Percentiles rank a stretch among this genome's conserved stretches.
Evolutionary conservation across 53 echinoderm and acorn worm genomes (phyloP).

Genomic region (Hippasteria phrygiana): DNA sequence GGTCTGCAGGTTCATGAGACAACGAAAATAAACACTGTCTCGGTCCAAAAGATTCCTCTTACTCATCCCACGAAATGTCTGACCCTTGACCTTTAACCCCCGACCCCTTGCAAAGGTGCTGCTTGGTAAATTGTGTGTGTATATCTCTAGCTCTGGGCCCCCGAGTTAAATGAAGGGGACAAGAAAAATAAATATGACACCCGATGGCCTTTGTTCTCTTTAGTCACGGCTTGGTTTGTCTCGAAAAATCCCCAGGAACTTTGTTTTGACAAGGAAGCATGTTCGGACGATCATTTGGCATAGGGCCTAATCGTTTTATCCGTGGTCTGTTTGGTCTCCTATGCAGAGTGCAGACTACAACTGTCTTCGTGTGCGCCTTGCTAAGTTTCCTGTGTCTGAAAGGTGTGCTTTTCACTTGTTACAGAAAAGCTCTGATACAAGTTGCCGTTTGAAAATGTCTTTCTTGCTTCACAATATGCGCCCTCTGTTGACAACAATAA

Average conservation of each 20-base stretch:
- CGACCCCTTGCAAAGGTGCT: not conserved
- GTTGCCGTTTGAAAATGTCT: not conserved
- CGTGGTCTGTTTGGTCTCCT: too few species aligned
- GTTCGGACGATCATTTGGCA: too few species aligned
- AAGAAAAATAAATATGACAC: not conserved
- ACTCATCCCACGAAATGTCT: conserved; percentile 1
- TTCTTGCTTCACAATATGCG: not conserved
- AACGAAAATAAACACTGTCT: conserved; percentile 29
- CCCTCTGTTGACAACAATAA: not conserved
- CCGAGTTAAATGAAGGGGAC: not conserved
- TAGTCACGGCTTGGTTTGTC: conserved; percentile 10
- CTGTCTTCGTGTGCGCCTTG: too few species aligned
- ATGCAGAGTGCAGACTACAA: too few species aligned
- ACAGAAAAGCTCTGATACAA: too few species aligned
- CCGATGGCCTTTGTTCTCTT: not conserved
- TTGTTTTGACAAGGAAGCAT: not conserved
- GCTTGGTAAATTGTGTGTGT: not conserved
- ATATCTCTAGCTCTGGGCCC: not conserved
- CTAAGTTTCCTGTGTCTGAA: too few species aligned
- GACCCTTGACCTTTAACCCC: conserved; percentile 2
- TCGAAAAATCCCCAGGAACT: not conserved
- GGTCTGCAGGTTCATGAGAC: not conserved
- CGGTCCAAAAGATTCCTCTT: conserved; percentile 1
- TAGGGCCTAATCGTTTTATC: too few species aligned
- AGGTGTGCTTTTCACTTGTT: not conserved